Percentiles rank a stretch among this genome's conserved stretches.
phyloP scores from a whole-genome alignment of 1,140 invertebrate species.

The Homarus americanus region DNA sequence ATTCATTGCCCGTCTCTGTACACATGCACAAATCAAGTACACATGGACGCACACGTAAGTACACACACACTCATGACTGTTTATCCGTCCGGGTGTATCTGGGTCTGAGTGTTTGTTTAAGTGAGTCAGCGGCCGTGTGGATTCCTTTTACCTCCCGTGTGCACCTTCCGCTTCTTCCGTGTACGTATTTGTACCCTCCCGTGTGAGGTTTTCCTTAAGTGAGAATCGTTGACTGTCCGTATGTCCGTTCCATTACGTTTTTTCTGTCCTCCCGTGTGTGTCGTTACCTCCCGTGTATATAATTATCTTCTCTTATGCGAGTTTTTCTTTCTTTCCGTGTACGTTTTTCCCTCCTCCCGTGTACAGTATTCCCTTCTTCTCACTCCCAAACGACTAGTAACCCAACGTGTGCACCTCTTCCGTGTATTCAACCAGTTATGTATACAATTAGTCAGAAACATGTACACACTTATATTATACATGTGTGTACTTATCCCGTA shows the following conservation, averaged over 20 bases:
- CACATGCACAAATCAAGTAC: conserved; percentile 27
- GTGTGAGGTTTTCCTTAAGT: no score
- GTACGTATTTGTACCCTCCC: conserved; percentile 7
- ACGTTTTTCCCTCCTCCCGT: background rate
- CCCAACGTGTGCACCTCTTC: background rate
- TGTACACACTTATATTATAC: no score
- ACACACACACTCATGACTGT: conserved; percentile 60
- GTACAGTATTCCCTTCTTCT: background rate
- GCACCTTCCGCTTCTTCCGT: background rate
- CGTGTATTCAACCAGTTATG: no score
- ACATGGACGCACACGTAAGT: conserved; percentile 22
- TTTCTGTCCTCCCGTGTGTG: no score
- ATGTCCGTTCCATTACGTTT: no score
- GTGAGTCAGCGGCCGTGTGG: conserved; percentile 50
- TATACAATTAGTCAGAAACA: no score
- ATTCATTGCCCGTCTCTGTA: background rate
- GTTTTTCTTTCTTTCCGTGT: background rate
- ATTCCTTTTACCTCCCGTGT: conserved; percentile 8
- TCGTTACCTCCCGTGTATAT: no score
- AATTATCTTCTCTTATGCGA: background rate
- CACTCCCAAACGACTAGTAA: no score
- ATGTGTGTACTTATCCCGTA: no score
- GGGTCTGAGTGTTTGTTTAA: conserved; percentile 30
- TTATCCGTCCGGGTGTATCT: conserved; percentile 55
- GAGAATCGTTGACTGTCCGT: no score